Evolutionary conservation across 2,888 invertebrate species (phyloP), one percentile per base, ranked within the genome.

Genomic region (Ochlodes sylvanus): DNA sequence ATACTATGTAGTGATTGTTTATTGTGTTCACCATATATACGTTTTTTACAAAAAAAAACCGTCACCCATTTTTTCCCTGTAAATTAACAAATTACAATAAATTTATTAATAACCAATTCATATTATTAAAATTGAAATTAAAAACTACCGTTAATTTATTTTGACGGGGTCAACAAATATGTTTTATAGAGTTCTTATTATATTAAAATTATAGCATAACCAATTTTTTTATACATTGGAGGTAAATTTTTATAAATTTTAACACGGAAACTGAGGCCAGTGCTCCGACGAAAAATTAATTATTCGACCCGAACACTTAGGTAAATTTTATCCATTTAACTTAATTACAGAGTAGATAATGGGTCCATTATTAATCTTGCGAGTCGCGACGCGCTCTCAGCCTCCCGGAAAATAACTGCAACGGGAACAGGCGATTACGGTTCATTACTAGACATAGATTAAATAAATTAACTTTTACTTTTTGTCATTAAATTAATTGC

Each of bases 341-440:
- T 88, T 89, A 87, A 89, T 89, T 88, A 89, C 83, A 73, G 80
- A 83, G 85, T 81, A 81, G 81, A 86, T 90, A 86, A 88, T 85
- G 76, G 81, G 77, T 75, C 81, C 81, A 86, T 88, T 88, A 87
- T 87, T 87, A 87, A 89, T 87, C 85, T 84, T 75, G 78, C 74
- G 78, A 82, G 81, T 82, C 80, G 81, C 77, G 77, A 74, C 75
- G 76, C n/a, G n/a, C 73, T 60, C 58, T 60, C 58, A 71, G 76
- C 72, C 72, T 70, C 70, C 71, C 71, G 71, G 73, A 73, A 74
- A 77, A 79, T 79, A 80, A 80, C 81, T 82, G 72, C 65, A 73
- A 79, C 79, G 77, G 72, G 69, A 71, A 73, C 72, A 71, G 70
- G 71, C 76, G 75, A 78, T 74, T 78, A 73, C 73, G 52, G 71